These are phyloP conservation scores for Drosophila pseudoananassae DNA, from an alignment of 1,140 invertebrate species.

Conservation along the genomic window DNA sequence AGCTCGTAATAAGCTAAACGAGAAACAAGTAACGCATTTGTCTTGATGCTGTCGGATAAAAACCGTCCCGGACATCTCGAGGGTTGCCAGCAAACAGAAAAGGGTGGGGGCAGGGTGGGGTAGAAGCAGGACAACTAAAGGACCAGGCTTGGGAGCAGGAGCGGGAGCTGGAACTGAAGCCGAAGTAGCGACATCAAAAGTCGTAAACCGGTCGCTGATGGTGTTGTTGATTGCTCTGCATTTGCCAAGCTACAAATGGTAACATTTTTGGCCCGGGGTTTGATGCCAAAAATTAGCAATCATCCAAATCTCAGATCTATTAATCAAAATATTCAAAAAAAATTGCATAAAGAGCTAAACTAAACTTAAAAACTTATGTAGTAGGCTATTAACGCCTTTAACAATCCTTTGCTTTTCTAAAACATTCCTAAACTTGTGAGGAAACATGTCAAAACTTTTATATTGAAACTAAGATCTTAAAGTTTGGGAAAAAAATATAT, in stretches of 20 bases:
- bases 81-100: slow-evolving; percentile 60
- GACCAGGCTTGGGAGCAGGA: slow-evolving; percentile 2
- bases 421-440: background rate
- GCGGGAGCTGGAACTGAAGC: slow-evolving; percentile 12
- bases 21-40: slow-evolving; percentile 82
- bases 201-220: slow-evolving; percentile 74
- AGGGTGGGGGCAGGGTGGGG: slow-evolving; percentile 1
- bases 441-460: too few species aligned
- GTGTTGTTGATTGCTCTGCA: slow-evolving; percentile 74
- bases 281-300: slow-evolving; percentile 45
- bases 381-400: too few species aligned
- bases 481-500: too few species aligned
- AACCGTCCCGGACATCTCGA: slow-evolving; percentile 43
- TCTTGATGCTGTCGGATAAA: slow-evolving; percentile 82
- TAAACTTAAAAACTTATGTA: background rate
- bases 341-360: background rate
- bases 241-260: slow-evolving; percentile 72
- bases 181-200: slow-evolving; percentile 65
- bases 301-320: slow-evolving; percentile 27
- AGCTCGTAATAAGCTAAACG: slow-evolving; percentile 79
- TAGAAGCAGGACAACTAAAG: too few species aligned
- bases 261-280: slow-evolving; percentile 53
- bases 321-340: slow-evolving; percentile 29
- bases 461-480: background rate
- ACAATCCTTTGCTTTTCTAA: too few species aligned